A percentile compares a stretch with the other conserved stretches of the same genome.
phyloP scores from a whole-genome alignment of 92 coral and sea anemone species.

The Montipora capitata region DNA sequence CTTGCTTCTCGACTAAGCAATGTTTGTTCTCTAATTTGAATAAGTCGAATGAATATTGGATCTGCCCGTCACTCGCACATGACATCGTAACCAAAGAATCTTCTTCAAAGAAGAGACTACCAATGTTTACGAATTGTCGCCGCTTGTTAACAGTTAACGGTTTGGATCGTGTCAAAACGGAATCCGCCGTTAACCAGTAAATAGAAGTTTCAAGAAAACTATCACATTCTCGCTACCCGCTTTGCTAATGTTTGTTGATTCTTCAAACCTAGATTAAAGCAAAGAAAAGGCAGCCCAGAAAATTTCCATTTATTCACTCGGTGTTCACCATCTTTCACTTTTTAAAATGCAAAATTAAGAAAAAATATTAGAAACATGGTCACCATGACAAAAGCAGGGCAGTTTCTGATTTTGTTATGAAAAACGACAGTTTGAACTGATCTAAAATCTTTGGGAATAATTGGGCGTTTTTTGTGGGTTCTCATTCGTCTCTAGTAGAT shows the following conservation, averaged over 20 bases:
- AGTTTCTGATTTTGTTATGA: slow-evolving; percentile 5
- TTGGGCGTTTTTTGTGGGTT: slow-evolving; percentile 43
- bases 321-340: too few species aligned
- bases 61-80: slow-evolving; percentile 78
- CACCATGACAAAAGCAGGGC: background rate
- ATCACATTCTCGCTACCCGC: background rate
- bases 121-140: slow-evolving; percentile 58
- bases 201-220: background rate
- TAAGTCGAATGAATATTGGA: slow-evolving; percentile 81
- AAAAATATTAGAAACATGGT: slow-evolving; percentile 8
- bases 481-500: slow-evolving; percentile 4
- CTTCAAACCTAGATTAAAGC: background rate
- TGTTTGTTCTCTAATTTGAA: slow-evolving; percentile 90
- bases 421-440: background rate
- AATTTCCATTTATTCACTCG: background rate
- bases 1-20: slow-evolving; percentile 58
- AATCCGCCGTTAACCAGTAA: background rate
- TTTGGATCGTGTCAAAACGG: slow-evolving; percentile 19
- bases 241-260: slow-evolving; percentile 4
- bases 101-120: slow-evolving; percentile 41
- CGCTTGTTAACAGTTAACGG: slow-evolving; percentile 58
- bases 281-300: background rate
- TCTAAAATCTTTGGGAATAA: background rate
- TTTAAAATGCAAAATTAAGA: background rate
- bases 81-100: slow-evolving; percentile 82